Conservation (phyloP, 2,888 invertebrate genomes). For the Chrysopilus asiliformis region DNA sequence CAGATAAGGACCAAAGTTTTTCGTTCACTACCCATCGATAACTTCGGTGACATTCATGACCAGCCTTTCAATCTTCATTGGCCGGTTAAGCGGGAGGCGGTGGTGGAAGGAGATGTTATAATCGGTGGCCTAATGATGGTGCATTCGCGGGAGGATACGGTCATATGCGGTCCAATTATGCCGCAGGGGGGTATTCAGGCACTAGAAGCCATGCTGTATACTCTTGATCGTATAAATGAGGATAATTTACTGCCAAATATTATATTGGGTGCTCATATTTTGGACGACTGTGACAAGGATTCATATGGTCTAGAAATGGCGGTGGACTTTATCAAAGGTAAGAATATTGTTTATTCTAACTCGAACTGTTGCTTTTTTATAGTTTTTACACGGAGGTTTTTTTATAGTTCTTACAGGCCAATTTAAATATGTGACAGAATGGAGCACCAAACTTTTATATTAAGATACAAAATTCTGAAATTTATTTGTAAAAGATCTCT, state of each 20-base stretch:
- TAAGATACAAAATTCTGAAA: too few relatives aligned
- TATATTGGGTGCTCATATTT: constrained; percentile 66
- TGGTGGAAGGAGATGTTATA: constrained; percentile 70
- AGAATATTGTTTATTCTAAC: constrained; percentile 19
- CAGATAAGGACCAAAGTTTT: constrained; percentile 18
- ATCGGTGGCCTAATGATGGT: constrained; percentile 89
- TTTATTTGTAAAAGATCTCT: background rate
- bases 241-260: constrained; percentile 51
- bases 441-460: background rate
- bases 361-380: background rate
- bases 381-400: too few relatives aligned
- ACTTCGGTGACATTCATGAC: constrained; percentile 12
- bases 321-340: constrained; percentile 86
- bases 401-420: too few relatives aligned
- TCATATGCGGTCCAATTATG: constrained; percentile 79
- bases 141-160: constrained; percentile 65
- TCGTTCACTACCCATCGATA: constrained; percentile 25
- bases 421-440: too few relatives aligned
- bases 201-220: constrained; percentile 77
- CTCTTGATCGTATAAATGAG: constrained; percentile 60
- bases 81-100: constrained; percentile 67
- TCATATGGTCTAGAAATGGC: constrained; percentile 87
- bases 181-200: constrained; percentile 78
- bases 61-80: constrained; percentile 35
- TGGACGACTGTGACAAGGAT: constrained; percentile 87